A percentile compares a stretch with the other conserved stretches of the same genome.
These are phyloP conservation scores for Gallirallus australis DNA, from an alignment of 2,797 vertebrate genomes.

Conservation along the genomic window DNA sequence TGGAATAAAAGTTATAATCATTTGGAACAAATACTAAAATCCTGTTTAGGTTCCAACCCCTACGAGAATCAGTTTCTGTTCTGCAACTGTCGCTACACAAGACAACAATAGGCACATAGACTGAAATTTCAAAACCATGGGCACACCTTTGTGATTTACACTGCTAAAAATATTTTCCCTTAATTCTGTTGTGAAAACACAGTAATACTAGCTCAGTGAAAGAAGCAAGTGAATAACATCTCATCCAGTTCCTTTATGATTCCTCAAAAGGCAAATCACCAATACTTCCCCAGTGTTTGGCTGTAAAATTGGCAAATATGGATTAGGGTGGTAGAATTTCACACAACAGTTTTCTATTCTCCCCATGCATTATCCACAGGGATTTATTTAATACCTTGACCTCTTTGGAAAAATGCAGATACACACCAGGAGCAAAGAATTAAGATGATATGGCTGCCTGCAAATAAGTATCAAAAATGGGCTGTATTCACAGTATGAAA, in stretches of 20 bases:
- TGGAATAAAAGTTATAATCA: background rate
- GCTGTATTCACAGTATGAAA: conserved; percentile 24
- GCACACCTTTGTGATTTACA: background rate
- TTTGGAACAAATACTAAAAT: background rate
- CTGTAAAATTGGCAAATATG: conserved; percentile 32
- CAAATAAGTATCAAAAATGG: conserved; percentile 43
- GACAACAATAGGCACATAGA: background rate
- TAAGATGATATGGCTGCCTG: conserved; percentile 10
- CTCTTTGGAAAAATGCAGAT: conserved; percentile 39
- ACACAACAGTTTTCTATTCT: conserved; percentile 6
- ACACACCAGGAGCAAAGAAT: conserved; percentile 51
- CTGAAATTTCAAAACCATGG: background rate
- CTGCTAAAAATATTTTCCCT: background rate
- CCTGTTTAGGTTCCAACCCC: background rate
- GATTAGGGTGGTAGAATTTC: conserved; percentile 53
- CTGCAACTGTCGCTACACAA: background rate
- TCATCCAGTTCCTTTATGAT: background rate
- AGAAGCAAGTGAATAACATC: background rate
- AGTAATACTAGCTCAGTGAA: background rate
- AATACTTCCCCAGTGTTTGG: background rate
- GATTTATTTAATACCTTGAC: conserved; percentile 63
- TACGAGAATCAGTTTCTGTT: background rate
- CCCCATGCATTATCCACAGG: conserved; percentile 8
- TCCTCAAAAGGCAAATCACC: conserved; percentile 12
- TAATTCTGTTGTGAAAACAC: background rate